phyloP scores from a whole-genome alignment of 2,888 invertebrate species.

The Scelioninae gen. 1 region DNA sequence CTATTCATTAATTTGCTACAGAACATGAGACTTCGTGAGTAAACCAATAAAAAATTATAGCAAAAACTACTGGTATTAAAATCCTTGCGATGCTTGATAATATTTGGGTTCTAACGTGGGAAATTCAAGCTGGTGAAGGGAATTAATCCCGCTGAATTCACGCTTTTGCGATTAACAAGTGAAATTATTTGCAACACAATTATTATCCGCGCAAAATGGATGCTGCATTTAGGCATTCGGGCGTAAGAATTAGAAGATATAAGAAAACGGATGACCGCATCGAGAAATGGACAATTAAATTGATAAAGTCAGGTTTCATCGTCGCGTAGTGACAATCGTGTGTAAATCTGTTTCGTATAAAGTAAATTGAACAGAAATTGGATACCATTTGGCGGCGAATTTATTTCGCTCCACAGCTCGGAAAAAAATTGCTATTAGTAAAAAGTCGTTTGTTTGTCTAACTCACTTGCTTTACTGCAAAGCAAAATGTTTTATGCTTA shows the following conservation, averaged over 20 bases:
- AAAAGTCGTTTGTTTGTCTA: neutral
- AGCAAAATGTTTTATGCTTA: no score
- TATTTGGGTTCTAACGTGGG: slow-evolving; percentile 21
- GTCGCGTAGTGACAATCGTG: neutral
- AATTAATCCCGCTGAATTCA: slow-evolving; percentile 46
- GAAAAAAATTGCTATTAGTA: neutral
- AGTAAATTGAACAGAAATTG: neutral
- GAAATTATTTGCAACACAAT: slow-evolving; percentile 22
- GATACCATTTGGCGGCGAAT: neutral
- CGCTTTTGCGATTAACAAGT: slow-evolving; percentile 64
- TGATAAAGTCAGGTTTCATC: no score
- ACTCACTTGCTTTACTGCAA: neutral
- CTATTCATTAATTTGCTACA: no score
- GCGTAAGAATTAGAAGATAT: no score
- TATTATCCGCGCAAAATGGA: slow-evolving; percentile 24
- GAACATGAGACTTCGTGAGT: no score
- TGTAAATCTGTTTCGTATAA: neutral
- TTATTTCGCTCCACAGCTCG: neutral
- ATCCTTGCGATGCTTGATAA: slow-evolving; percentile 26
- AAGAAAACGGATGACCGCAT: no score
- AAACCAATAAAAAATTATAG: neutral
- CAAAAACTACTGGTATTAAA: neutral
- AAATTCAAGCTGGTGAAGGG: slow-evolving; percentile 43
- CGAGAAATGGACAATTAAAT: no score
- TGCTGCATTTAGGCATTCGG: neutral